A percentile compares a stretch with the other conserved stretches of the same genome.
phyloP scores from a whole-genome alignment of 2,797 vertebrate species.

The Poliocrania exsul region DNA sequence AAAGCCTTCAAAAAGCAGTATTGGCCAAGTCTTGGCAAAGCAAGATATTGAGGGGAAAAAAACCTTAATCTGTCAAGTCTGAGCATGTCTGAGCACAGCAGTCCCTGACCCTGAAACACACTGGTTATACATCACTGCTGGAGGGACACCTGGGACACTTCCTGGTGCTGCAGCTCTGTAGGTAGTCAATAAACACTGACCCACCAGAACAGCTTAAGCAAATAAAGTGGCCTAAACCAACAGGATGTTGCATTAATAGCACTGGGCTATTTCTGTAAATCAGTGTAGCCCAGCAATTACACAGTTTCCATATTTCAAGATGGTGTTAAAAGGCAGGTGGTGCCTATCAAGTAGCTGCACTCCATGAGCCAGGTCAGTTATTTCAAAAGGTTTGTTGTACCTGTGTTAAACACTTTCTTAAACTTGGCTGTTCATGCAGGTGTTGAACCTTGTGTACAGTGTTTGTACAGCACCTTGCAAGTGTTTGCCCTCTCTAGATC shows the following conservation, averaged over 20 bases:
- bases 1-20: neutral
- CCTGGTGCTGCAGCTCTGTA: neutral
- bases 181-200: neutral
- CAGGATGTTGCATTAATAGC: neutral
- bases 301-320: neutral
- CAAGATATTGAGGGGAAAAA: neutral
- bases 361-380: neutral
- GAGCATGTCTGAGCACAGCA: neutral
- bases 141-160: neutral
- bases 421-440: neutral
- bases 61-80: neutral
- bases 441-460: neutral
- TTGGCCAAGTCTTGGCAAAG: neutral
- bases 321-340: neutral
- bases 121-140: neutral
- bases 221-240: constrained; percentile 8
- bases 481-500: neutral
- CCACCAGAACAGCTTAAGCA: neutral
- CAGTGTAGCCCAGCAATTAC: neutral
- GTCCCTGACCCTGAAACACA: neutral
- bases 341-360: neutral
- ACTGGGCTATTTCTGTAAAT: neutral
- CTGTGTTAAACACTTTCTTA: neutral
- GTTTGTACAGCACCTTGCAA: neutral
- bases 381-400: neutral